A percentile compares a stretch with the other conserved stretches of the same genome.
These are phyloP conservation scores for Oxygymnocypris stewartii DNA, from an alignment of 2,113 vertebrate genomes.

Conservation along the genomic window DNA sequence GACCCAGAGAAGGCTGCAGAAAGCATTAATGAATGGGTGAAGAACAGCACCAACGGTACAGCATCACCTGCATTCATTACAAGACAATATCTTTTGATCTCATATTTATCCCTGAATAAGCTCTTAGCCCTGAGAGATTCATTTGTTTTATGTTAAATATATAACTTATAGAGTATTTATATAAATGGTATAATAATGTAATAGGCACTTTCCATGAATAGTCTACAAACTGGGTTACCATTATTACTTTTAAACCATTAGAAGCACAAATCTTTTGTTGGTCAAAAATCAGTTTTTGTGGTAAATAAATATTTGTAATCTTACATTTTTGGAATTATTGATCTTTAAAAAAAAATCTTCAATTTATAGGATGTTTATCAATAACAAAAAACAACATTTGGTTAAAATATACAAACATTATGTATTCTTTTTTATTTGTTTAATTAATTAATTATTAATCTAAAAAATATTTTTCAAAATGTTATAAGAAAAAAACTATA, in stretches of 20 bases:
- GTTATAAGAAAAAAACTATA: not conserved
- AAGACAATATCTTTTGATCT: not conserved
- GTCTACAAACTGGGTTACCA: too few relatives aligned
- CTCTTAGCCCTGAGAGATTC: not conserved
- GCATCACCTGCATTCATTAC: not conserved
- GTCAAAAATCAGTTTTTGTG: too few relatives aligned
- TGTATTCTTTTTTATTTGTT: not conserved
- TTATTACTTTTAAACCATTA: too few relatives aligned
- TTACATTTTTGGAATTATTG: too few relatives aligned
- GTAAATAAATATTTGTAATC: too few relatives aligned
- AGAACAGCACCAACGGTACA: constrained; percentile 86
- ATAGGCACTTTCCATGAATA: not conserved
- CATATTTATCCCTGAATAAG: not conserved
- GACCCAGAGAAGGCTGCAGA: constrained; percentile 77
- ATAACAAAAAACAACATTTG: not conserved
- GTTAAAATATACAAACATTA: not conserved
- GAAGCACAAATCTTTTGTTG: too few relatives aligned
- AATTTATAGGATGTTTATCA: not conserved
- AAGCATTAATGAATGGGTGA: constrained; percentile 89
- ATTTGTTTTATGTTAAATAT: not conserved
- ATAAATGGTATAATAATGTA: not conserved
- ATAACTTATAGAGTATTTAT: not conserved
- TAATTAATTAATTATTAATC: not conserved
- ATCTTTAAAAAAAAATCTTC: not conserved
- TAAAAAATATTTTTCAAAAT: not conserved